Percentiles rank a stretch among this genome's conserved stretches.
phyloP scores from a whole-genome alignment of 92 coral and sea anemone genomes.

The Siderastrea siderea region DNA sequence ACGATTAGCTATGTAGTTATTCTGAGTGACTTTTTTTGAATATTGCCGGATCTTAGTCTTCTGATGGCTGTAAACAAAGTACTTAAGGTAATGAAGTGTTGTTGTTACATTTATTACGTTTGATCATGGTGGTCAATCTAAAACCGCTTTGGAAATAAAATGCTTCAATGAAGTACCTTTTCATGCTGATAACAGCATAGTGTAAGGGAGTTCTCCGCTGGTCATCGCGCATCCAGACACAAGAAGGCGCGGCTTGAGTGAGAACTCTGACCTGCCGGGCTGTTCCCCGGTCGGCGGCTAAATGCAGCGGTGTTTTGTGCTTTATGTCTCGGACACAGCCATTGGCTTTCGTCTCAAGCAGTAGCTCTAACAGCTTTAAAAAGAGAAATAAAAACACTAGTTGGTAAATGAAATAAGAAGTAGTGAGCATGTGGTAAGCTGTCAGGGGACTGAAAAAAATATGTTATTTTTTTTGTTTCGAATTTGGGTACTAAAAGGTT shows the following conservation, averaged over 20 bases:
- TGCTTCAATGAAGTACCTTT: constrained; percentile 53
- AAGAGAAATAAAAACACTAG: background rate
- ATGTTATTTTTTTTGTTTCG: too few species aligned
- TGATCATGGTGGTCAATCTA: too few species aligned
- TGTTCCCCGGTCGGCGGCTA: constrained; percentile 82
- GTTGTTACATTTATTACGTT: too few species aligned
- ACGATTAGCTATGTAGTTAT: too few species aligned
- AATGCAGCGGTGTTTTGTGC: constrained; percentile 80
- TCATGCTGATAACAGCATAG: constrained; percentile 81
- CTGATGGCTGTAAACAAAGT: too few species aligned
- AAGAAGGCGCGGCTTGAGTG: constrained; percentile 72
- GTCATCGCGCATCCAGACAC: constrained; percentile 84
- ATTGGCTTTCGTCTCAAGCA: constrained; percentile 37
- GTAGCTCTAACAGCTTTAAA: constrained; percentile 18
- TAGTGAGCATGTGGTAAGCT: too few species aligned
- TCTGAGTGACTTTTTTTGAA: too few species aligned
- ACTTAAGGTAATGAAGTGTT: too few species aligned
- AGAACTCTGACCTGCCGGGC: constrained; percentile 70
- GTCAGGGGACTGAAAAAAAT: too few species aligned
- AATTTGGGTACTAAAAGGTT: too few species aligned
- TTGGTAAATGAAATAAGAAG: background rate
- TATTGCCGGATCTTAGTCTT: too few species aligned
- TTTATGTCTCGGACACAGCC: constrained; percentile 66
- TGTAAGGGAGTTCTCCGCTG: constrained; percentile 79
- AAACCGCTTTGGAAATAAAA: background rate